These are phyloP conservation scores for Neria commutata DNA, from an alignment of 2,888 invertebrate genomes.

Conservation along the genomic window DNA sequence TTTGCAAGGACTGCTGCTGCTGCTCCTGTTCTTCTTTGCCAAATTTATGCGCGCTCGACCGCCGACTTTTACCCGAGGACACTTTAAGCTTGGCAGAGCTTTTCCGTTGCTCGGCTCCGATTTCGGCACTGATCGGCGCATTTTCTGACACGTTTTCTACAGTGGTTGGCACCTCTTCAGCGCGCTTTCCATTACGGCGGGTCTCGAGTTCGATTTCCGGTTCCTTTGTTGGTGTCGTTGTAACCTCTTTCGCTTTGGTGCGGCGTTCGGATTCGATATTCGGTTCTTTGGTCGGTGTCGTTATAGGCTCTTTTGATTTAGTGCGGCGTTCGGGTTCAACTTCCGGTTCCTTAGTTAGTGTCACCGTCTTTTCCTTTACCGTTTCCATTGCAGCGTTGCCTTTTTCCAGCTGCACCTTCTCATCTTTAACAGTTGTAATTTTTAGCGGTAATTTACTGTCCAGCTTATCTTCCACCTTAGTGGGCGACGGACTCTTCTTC, in stretches of 20 bases:
- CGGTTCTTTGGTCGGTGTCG: not conserved
- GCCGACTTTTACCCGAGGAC: constrained; percentile 35
- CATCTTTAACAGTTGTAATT: constrained; percentile 35
- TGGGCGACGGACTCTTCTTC: constrained; percentile 41
- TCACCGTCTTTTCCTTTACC: constrained; percentile 9
- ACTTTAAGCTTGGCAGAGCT: no score
- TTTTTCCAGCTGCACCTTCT: not conserved
- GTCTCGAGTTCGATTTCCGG: no score
- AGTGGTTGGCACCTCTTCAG: no score
- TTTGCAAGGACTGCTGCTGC: constrained; percentile 14
- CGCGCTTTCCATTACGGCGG: no score
- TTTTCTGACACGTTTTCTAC: not conserved
- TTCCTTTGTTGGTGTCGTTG: no score
- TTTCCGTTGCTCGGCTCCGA: constrained; percentile 33
- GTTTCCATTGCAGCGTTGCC: not conserved
- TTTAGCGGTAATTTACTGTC: constrained; percentile 27
- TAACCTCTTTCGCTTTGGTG: no score
- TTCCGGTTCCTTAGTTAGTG: not conserved
- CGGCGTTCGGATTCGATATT: no score
- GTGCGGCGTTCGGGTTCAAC: constrained; percentile 18
- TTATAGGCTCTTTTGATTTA: not conserved
- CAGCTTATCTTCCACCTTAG: not conserved
- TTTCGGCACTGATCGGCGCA: not conserved
- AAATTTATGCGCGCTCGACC: constrained; percentile 38
- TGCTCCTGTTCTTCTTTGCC: constrained; percentile 21